phyloP scores from a whole-genome alignment of 2,888 invertebrate genomes.

The Andrena chrysosceles region DNA sequence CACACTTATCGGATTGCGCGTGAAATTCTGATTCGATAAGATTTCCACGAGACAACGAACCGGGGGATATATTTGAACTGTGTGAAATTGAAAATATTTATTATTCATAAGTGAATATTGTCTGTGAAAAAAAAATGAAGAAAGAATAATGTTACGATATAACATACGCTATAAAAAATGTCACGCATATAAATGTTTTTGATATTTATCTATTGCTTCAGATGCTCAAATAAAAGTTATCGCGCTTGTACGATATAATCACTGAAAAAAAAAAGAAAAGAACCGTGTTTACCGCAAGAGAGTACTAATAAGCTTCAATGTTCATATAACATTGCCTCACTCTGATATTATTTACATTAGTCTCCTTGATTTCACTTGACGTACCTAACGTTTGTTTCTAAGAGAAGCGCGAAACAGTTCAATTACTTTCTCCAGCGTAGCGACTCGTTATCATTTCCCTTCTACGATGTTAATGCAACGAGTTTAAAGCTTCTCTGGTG shows the following conservation, averaged over 20 bases:
- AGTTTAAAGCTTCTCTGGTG: slow-evolving; percentile 48
- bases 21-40: slow-evolving; percentile 29
- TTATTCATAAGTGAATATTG: slow-evolving; percentile 51
- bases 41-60: slow-evolving; percentile 68
- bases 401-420: slow-evolving; percentile 18
- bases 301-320: slow-evolving; percentile 24
- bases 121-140: slow-evolving; percentile 23
- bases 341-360: slow-evolving; percentile 18
- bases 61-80: slow-evolving; percentile 56
- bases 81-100: slow-evolving; percentile 56
- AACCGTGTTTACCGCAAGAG: neutral
- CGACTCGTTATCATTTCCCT: slow-evolving; percentile 22
- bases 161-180: slow-evolving; percentile 36
- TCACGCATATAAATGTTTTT: slow-evolving; percentile 57
- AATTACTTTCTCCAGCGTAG: slow-evolving; percentile 8
- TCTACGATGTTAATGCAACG: slow-evolving; percentile 49
- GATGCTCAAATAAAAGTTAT: slow-evolving; percentile 67
- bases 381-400: slow-evolving; percentile 19
- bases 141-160: slow-evolving; percentile 48
- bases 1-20: slow-evolving; percentile 18
- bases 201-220: slow-evolving; percentile 69
- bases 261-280: slow-evolving; percentile 26
- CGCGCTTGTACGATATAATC: slow-evolving; percentile 57
- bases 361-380: slow-evolving; percentile 4
- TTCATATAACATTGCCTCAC: slow-evolving; percentile 27